These are phyloP conservation scores for Seira musarum DNA, from an alignment of 2,888 invertebrate species.

Conservation along the genomic window DNA sequence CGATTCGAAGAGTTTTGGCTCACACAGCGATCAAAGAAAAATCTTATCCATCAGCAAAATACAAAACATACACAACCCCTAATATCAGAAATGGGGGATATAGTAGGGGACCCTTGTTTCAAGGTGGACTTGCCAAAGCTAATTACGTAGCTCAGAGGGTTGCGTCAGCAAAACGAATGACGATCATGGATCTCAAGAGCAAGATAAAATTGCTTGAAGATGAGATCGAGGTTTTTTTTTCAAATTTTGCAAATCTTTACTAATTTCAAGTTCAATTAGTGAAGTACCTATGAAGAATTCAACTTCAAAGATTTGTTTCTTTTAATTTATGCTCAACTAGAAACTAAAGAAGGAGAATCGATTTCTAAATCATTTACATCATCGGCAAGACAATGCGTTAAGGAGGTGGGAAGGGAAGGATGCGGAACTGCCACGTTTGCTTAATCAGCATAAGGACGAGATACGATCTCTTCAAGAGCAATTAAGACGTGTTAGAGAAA, in stretches of 20 bases:
- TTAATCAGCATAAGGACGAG: conserved; percentile 62
- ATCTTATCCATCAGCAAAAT: conserved; percentile 41
- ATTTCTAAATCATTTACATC: conserved; percentile 54
- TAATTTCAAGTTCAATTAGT: no score
- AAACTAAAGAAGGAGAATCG: conserved; percentile 57
- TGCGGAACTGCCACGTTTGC: conserved; percentile 57
- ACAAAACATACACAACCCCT: conserved; percentile 34
- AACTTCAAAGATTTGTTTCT: no score
- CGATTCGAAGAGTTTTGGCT: conserved; percentile 33
- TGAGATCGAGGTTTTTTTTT: conserved; percentile 43
- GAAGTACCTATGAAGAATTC: no score
- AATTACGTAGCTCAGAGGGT: conserved; percentile 52
- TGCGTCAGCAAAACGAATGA: conserved; percentile 56
- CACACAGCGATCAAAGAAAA: conserved; percentile 44
- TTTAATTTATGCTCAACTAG: no score
- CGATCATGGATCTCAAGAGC: conserved; percentile 58
- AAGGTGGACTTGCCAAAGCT: conserved; percentile 27
- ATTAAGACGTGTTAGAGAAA: conserved; percentile 38
- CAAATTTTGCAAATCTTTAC: background rate
- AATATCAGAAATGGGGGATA: no score
- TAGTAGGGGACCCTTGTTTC: no score
- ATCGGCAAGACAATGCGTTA: conserved; percentile 58
- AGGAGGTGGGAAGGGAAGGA: conserved; percentile 62
- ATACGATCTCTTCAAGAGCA: conserved; percentile 45
- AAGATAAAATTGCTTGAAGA: conserved; percentile 47